Percentiles rank a stretch among this genome's conserved stretches.
These are phyloP conservation scores for Terrapene triunguis DNA, from an alignment of 2,113 vertebrate genomes.

Conservation along the genomic window DNA sequence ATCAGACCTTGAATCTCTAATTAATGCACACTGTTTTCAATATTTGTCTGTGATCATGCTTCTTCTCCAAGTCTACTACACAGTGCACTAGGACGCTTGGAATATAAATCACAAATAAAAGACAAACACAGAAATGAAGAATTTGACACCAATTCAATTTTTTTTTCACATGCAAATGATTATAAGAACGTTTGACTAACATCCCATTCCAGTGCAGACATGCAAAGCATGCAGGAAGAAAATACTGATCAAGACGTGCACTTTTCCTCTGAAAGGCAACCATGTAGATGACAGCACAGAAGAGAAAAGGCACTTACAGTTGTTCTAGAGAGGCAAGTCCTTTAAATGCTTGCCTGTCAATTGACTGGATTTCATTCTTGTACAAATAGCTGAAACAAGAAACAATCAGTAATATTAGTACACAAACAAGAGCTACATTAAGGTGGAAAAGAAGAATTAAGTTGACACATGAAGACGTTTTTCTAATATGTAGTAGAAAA, in stretches of 20 bases:
- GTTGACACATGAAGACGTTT: constrained; percentile 65
- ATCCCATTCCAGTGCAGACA: constrained; percentile 69
- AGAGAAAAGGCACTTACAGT: constrained; percentile 95
- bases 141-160: constrained; percentile 27
- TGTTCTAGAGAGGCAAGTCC: constrained; percentile 99
- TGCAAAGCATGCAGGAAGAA: constrained; percentile 84
- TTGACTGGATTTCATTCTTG: constrained; percentile 99
- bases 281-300: constrained; percentile 70
- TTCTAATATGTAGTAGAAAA: constrained; percentile 51
- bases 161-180: constrained; percentile 60
- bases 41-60: not conserved
- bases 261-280: constrained; percentile 62
- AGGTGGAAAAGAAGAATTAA: constrained; percentile 66
- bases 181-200: constrained; percentile 35
- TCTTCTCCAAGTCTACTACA: not conserved
- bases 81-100: not conserved
- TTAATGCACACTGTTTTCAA: not conserved
- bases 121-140: constrained; percentile 62
- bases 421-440: constrained; percentile 76
- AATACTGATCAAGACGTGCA: constrained; percentile 38
- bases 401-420: constrained; percentile 92
- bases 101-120: constrained; percentile 66
- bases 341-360: constrained; percentile 99
- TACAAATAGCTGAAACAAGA: constrained; percentile 99
- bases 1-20: not conserved